phyloP scores from a whole-genome alignment of 2,113 vertebrate genomes.

The Pseudopipra pipra region DNA sequence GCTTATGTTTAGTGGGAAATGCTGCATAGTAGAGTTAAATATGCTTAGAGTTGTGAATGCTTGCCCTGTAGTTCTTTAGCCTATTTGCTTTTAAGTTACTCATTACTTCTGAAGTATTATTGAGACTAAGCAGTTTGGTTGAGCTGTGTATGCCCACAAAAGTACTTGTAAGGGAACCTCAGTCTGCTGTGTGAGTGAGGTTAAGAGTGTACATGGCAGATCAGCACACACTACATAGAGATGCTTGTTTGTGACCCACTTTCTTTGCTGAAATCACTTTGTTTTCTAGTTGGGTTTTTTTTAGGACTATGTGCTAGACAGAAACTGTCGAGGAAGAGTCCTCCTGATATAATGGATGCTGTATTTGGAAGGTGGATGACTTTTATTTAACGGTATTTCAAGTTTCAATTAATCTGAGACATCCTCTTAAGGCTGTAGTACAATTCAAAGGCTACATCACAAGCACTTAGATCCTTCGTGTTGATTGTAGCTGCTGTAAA shows the following conservation, averaged over 20 bases:
- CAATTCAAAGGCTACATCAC: neutral
- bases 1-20: neutral
- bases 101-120: accelerated
- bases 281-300: neutral
- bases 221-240: neutral
- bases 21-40: neutral
- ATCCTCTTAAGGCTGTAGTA: neutral
- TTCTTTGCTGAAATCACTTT: neutral
- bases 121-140: neutral
- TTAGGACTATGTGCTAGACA: neutral
- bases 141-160: neutral
- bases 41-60: neutral
- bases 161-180: neutral
- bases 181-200: neutral
- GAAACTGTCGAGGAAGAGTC: neutral
- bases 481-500: neutral
- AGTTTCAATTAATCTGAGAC: neutral
- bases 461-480: neutral
- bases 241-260: neutral
- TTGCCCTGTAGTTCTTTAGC: neutral
- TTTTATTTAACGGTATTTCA: neutral
- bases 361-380: neutral
- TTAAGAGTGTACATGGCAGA: neutral
- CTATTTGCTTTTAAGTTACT: neutral
- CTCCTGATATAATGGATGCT: neutral